Percentiles rank a stretch among this genome's conserved stretches.
phyloP scores from a whole-genome alignment of 1,140 invertebrate genomes.

The Branchinecta lynchi region DNA sequence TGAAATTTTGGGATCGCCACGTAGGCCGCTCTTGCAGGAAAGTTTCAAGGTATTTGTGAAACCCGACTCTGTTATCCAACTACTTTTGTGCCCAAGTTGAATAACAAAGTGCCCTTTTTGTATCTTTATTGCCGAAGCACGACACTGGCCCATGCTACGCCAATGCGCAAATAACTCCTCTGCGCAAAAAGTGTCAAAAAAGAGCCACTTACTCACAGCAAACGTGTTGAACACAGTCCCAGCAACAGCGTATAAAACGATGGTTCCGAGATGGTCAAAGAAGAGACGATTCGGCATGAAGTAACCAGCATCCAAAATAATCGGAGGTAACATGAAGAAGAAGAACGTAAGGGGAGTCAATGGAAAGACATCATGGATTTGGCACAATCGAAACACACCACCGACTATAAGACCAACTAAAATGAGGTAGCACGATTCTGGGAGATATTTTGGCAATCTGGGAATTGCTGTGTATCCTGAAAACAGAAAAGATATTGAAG shows the following conservation, averaged over 20 bases:
- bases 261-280: conserved; percentile 90
- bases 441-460: conserved; percentile 69
- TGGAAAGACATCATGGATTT: conserved; percentile 62
- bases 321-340: conserved; percentile 87
- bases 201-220: conserved; percentile 59
- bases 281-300: conserved; percentile 94
- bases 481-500: conserved; percentile 27
- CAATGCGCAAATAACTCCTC: no score
- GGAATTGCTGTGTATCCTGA: conserved; percentile 88
- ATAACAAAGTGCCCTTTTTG: no score
- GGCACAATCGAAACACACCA: conserved; percentile 52
- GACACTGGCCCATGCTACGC: no score
- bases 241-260: conserved; percentile 84
- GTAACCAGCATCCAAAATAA: conserved; percentile 92
- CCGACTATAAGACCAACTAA: conserved; percentile 85
- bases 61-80: no score
- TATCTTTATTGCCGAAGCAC: no score
- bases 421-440: conserved; percentile 91
- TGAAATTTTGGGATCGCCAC: no score
- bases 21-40: no score
- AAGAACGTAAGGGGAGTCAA: conserved; percentile 87
- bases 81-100: no score
- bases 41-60: no score
- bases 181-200: no score
- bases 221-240: conserved; percentile 94